phyloP scores from a whole-genome alignment of 2,113 vertebrate species.

The Lophochroa leadbeateri region DNA sequence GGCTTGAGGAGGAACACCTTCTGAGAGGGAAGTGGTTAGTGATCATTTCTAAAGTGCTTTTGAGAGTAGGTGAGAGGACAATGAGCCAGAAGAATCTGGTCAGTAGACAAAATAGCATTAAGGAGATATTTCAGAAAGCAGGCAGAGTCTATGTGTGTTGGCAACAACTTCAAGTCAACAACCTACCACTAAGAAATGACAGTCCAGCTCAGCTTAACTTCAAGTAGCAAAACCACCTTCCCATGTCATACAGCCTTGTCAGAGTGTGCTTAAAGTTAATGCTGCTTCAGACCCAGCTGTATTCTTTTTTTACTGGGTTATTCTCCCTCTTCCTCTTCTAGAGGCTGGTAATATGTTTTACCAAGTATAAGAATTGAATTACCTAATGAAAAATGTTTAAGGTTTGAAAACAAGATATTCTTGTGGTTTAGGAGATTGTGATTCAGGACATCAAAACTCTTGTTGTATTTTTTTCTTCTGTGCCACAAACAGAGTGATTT shows the following conservation, averaged over 20 bases:
- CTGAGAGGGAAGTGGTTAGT: background rate
- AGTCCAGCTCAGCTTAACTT: background rate
- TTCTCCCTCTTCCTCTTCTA: background rate
- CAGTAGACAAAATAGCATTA: background rate
- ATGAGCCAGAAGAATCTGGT: background rate
- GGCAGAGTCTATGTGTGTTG: background rate
- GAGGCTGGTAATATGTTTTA: background rate
- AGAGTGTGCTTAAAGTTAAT: background rate
- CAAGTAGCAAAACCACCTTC: background rate
- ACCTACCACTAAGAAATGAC: background rate
- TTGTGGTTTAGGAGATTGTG: background rate
- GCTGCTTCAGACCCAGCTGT: background rate
- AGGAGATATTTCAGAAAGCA: background rate
- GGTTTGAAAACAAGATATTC: background rate
- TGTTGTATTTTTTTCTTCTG: background rate
- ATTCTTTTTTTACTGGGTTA: background rate
- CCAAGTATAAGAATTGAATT: background rate
- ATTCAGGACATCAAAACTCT: background rate
- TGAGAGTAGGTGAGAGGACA: background rate
- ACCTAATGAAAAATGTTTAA: background rate
- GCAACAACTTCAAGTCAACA: background rate
- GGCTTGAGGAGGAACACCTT: rapidly evolving
- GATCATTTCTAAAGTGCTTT: background rate
- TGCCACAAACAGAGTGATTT: background rate
- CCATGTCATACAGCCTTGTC: background rate